Base-by-base conservation (phyloP, 92 coral and sea anemone genomes). In the Epizoanthus rinbou region DNA sequence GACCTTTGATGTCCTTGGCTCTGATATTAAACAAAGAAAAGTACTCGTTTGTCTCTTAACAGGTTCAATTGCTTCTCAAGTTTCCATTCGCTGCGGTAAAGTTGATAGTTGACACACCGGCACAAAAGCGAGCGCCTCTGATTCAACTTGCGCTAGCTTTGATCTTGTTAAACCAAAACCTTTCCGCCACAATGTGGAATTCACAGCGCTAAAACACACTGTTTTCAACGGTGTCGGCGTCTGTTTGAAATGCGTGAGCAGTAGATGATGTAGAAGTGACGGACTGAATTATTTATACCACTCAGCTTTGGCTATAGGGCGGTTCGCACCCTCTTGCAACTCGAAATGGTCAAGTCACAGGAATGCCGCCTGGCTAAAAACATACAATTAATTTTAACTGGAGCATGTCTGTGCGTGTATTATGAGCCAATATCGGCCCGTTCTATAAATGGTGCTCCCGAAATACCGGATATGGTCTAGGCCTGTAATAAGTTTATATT, bases 361-460 rank as follows among this genome's bases (percentile, higher is more conserved):
- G 23, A 33, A 52, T 25, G 18, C 54, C 67, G 81, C 67, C 65
- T 33, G 37, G 25, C 10, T 54, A 58, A 57, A 35, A 53, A 53
- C 3, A 73, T 23, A 53, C 50, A 41, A 75, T 75, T 75, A 58
- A 14, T 25, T 56, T 75, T 39, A n/a, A 31, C 81, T 57, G 67
- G 81, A 57, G 65, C 68, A 75, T 57, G 81, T 75, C 68, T 67
- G 39, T 57, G 68, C 81, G 68, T 75, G 56, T 35, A 58, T 75
- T 57, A 10, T 22, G 68, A 18, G 81, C 81, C 53, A 57, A 57
- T 75, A 75, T 75, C 53, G 21, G 15, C 19, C 57, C 80, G 24
- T 33, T 14, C 45, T 75, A 16, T 52, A 8, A 54, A 74, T 15
- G 37, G 11, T 39, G 33, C 18, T 22, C 53, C 14, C 4, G 45